Conservation (phyloP, 2,797 vertebrate genomes). For the Spea hammondii region DNA sequence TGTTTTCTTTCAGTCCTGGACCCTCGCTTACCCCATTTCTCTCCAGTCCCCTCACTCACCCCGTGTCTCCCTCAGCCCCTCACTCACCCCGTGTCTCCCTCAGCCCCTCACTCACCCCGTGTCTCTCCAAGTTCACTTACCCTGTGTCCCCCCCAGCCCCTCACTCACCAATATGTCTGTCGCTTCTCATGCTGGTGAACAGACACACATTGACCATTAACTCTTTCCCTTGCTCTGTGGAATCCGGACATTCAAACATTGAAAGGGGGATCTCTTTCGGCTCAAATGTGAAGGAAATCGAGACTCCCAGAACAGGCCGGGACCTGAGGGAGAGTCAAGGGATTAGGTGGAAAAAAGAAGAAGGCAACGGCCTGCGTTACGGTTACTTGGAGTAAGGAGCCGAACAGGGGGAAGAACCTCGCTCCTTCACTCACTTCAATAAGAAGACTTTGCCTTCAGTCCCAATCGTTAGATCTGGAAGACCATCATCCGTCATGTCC, state of each 20-base stretch:
- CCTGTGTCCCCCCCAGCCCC: neutral
- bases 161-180: neutral
- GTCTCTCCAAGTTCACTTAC: too few relatives aligned
- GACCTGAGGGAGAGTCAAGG: neutral
- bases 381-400: neutral
- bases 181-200: neutral
- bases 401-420: neutral
- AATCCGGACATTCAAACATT: slow-evolving; percentile 17
- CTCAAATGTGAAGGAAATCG: neutral
- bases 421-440: neutral
- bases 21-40: too few relatives aligned
- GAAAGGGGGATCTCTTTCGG: slow-evolving; percentile 16
- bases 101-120: too few relatives aligned
- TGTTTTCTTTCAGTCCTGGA: too few relatives aligned
- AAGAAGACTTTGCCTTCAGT: neutral
- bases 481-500: slow-evolving; percentile 27
- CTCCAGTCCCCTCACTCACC: neutral
- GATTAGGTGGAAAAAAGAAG: too few relatives aligned
- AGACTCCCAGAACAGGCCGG: neutral
- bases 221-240: neutral
- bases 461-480: slow-evolving; percentile 13
- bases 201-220: slow-evolving; percentile 11
- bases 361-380: too few relatives aligned
- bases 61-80: too few relatives aligned
- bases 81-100: neutral